Percentiles rank a stretch among this genome's conserved stretches.
phyloP scores from a whole-genome alignment of 1,140 invertebrate genomes.

The Maconellicoccus hirsutus region DNA sequence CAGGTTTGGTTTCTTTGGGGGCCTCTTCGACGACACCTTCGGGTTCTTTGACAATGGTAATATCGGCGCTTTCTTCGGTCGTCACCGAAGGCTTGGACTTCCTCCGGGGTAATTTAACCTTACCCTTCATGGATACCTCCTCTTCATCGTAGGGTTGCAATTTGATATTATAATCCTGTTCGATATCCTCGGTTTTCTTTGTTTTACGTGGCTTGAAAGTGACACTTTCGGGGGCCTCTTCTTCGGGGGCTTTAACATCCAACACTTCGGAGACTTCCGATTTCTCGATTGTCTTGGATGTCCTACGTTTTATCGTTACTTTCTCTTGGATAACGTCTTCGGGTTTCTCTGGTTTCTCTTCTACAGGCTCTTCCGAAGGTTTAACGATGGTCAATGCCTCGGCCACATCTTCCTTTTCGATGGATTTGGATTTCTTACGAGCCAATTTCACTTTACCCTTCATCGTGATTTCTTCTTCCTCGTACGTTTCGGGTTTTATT shows the following conservation, averaged over 20 bases:
- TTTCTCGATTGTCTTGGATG: neutral
- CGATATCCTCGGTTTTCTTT: conserved; percentile 65
- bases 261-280: neutral
- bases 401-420: neutral
- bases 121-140: conserved; percentile 70
- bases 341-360: conserved; percentile 38
- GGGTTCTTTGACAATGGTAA: conserved; percentile 53
- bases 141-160: conserved; percentile 72
- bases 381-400: neutral
- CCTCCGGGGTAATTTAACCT: conserved; percentile 58
- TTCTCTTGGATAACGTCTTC: conserved; percentile 40
- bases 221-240: conserved; percentile 14
- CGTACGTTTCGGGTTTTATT: conserved; percentile 66
- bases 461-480: conserved; percentile 74
- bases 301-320: neutral
- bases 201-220: conserved; percentile 35
- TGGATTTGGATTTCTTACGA: conserved; percentile 40
- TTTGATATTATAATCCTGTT: conserved; percentile 74
- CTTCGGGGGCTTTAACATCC: neutral
- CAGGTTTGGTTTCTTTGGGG: too few relatives aligned
- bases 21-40: neutral
- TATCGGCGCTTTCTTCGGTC: conserved; percentile 39
- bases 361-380: conserved; percentile 36
- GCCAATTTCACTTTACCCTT: conserved; percentile 67
- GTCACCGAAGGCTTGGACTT: conserved; percentile 35